A percentile compares a stretch with the other conserved stretches of the same genome.
Conservation (phyloP, 2,113 vertebrate species). For the Aphelocoma coerulescens region DNA sequence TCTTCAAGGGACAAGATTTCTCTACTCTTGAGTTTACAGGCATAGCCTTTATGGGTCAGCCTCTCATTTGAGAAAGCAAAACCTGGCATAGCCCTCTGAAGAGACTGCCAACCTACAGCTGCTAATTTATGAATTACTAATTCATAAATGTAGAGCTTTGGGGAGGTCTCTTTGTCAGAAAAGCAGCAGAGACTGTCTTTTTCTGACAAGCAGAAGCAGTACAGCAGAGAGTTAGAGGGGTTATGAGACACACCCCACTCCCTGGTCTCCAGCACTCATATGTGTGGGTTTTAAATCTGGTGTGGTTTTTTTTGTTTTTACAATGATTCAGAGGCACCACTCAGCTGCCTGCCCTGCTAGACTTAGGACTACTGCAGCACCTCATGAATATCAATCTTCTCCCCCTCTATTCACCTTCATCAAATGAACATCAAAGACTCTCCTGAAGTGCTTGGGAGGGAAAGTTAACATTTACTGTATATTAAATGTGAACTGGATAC, state of each 20-base stretch:
- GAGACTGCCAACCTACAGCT: slow-evolving; percentile 13
- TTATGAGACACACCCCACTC: neutral
- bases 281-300: neutral
- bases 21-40: neutral
- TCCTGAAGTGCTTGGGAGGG: slow-evolving; percentile 7
- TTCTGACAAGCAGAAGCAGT: neutral
- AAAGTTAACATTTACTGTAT: slow-evolving; percentile 25
- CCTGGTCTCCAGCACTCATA: neutral
- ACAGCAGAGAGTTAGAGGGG: neutral
- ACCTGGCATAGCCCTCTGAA: neutral
- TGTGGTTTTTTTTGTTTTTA: neutral
- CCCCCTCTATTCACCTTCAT: neutral
- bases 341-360: neutral
- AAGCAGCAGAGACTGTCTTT: neutral
- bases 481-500: slow-evolving; percentile 21
- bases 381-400: slow-evolving; percentile 11
- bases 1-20: slow-evolving; percentile 16
- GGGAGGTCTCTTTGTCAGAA: neutral
- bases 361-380: neutral
- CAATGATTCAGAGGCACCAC: neutral
- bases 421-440: slow-evolving; percentile 42
- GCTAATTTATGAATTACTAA: slow-evolving; percentile 53
- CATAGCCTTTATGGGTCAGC: neutral
- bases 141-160: slow-evolving; percentile 14
- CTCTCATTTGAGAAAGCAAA: neutral